phyloP scores from a whole-genome alignment of 2,888 invertebrate species.

The Eurytoma adleriae region DNA sequence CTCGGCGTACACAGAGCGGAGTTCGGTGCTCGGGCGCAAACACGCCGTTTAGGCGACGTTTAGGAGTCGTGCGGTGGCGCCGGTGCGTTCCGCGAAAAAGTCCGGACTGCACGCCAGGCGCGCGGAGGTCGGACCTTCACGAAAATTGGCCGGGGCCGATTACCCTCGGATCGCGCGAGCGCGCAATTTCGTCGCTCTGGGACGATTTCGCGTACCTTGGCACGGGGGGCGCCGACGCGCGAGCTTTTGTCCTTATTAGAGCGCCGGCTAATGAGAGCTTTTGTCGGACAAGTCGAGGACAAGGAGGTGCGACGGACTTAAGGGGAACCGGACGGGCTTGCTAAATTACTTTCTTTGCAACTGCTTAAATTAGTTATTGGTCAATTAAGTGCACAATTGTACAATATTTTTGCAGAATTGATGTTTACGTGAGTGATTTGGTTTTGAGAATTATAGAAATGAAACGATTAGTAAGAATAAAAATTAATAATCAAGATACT shows the following conservation, averaged over 20 bases:
- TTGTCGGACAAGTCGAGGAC: too few species aligned
- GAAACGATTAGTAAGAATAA: too few species aligned
- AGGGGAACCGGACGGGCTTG: too few species aligned
- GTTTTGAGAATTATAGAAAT: too few species aligned
- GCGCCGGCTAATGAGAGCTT: conserved; percentile 24
- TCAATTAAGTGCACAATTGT: too few species aligned
- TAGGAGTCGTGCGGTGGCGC: background rate
- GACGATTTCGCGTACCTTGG: conserved; percentile 43
- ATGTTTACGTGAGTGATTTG: too few species aligned
- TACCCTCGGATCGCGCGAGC: conserved; percentile 24
- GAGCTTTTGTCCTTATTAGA: conserved; percentile 29
- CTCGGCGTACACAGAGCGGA: background rate
- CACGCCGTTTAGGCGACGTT: background rate
- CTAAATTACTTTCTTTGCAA: too few species aligned
- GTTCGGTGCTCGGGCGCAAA: background rate
- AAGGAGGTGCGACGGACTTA: too few species aligned
- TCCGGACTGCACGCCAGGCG: background rate
- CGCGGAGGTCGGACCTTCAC: conserved; percentile 10
- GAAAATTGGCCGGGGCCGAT: conserved; percentile 48
- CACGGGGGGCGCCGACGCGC: conserved; percentile 28
- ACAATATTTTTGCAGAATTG: too few species aligned
- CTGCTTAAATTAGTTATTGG: too few species aligned
- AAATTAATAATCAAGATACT: too few species aligned
- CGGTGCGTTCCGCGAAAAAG: conserved; percentile 50
- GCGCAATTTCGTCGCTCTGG: conserved; percentile 23